Evolutionary conservation across 2,797 vertebrate species (phyloP), one percentile per base, ranked within the genome.

Genomic region (Phrynocephalus forsythii): DNA sequence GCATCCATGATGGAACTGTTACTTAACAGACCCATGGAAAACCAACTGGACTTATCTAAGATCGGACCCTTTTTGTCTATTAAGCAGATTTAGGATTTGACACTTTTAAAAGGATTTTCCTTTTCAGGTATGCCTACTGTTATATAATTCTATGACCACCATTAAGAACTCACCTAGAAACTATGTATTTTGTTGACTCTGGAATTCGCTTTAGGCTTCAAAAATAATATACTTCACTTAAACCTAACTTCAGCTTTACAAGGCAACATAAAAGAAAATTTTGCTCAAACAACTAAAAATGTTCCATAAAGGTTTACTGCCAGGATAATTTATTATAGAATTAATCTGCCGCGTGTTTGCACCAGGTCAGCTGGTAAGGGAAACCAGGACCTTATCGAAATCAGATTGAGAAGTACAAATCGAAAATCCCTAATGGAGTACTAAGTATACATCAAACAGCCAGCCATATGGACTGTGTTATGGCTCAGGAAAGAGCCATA

Each of bases 361-460:
- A 96, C 91, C 91, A 95, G 94, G 95, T 96, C 94, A 95, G 91
- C 93, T 85, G 83, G 90, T 88, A 89, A 94, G 94, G 89, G 90
- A 94, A 97, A 96, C 89, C 92, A 94, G 94, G 88, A 85, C 94
- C 94, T 96, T 96, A 97, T 95, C 94, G 92, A 96, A 96, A 95
- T 97, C 96, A 97, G 95, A 97, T 94, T 97, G 94, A 96, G 92
- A 95, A 96, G 92, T 91, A 95, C 93, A 95, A 95, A 95, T 94
- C 28, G 48, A 95, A 94, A 95, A 95, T 94, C 94, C 94, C 95
- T 96, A 95, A 96, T 95, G 96, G 95, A 97, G 92, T 94, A 95
- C 95, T 96, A 96, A 97, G 95, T 92, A 78, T 94, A 97, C 97
- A 97, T 97, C 96, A 97, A 97, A 97, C 96, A 95, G 91, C 68